Evolutionary conservation across 2,888 invertebrate genomes (phyloP), one percentile per base, ranked within the genome.

Genomic region (Gari tellinella): DNA sequence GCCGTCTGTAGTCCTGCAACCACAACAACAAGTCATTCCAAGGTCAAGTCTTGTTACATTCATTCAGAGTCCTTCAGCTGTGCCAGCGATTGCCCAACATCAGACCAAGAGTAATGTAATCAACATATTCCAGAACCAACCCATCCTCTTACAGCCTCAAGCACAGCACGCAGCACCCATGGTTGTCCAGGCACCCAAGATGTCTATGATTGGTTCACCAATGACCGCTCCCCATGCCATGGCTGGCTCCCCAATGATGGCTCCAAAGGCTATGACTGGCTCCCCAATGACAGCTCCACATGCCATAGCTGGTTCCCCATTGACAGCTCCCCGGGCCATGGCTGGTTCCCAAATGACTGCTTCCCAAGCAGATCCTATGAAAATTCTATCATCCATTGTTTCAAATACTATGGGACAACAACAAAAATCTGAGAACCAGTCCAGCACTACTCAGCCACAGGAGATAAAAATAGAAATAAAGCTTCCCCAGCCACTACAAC

Each of bases 401-500:
- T 69, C 75, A 19, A 66, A 75, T 17, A 75, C 75, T 12, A 69
- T 75, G 5, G 57, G 57, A 14, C 66, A 66, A 26, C 66, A 67
- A 46, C 66, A 67, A 46, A 55, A 25, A 46, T 5, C 38, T 3
- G 38, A 31, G 17, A 52, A 58, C 40, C 60, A 56, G 10, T 38
- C 64, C 0, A 21, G 17, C 3, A 23, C 56, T 25, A 21, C 57
- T 17, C 56, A 66, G 25, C 65, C 67, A 19, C 80, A 84, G 61
- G 87, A 88, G 68, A 85, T 87, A 19, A 86, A 85, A 58, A 86
- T 88, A 37, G 84, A 88, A 69, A 83, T 88, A 23, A 81, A 86
- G 62, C 69, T 88, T 19, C 73, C 69, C 14, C 73, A 60, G 15
- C 10, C 37, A 14, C 46, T 5, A 8, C 26, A 37, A 10, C 43